Evolutionary conservation across 2,888 invertebrate genomes (phyloP).

Genomic region (Drosophila quinaria): DNA sequence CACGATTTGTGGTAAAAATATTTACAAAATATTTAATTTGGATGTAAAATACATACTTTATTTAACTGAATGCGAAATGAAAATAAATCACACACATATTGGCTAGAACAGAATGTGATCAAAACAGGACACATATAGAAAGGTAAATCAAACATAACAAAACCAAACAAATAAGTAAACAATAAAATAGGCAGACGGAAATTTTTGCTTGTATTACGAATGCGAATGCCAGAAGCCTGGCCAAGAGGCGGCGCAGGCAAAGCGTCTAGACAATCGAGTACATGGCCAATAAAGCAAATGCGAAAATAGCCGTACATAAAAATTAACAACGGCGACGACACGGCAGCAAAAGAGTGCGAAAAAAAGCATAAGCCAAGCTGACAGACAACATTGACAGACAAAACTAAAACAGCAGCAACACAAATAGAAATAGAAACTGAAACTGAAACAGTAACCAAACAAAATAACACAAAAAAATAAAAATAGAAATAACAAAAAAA

Average conservation of each 20-base stretch:
- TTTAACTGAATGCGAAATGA: conserved; percentile 50
- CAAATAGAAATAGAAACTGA: conserved; percentile 16
- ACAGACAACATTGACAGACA: conserved; percentile 47
- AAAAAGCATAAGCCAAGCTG: conserved; percentile 37
- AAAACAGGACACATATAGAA: conserved; percentile 55
- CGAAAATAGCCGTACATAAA: conserved; percentile 67
- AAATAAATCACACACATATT: conserved; percentile 55
- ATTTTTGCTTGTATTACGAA: no score
- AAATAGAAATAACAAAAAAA: conserved; percentile 33
- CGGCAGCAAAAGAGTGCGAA: conserved; percentile 62
- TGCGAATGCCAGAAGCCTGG: neutral
- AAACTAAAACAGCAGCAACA: conserved; percentile 21
- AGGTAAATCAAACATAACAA: conserved; percentile 41
- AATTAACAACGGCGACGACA: conserved; percentile 78
- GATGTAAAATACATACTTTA: conserved; percentile 42
- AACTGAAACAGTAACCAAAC: conserved; percentile 15
- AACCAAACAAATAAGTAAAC: conserved; percentile 27
- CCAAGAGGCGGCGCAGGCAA: conserved; percentile 2
- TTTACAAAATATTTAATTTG: conserved; percentile 43
- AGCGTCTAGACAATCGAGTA: conserved; percentile 15
- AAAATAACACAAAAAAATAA: conserved; percentile 42
- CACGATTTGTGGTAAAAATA: conserved; percentile 60
- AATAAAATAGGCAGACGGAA: conserved; percentile 17
- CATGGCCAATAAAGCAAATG: conserved; percentile 78
- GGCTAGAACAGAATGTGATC: conserved; percentile 39